phyloP scores from a whole-genome alignment of 2,888 invertebrate species.

The Eupithecia dodoneata region DNA sequence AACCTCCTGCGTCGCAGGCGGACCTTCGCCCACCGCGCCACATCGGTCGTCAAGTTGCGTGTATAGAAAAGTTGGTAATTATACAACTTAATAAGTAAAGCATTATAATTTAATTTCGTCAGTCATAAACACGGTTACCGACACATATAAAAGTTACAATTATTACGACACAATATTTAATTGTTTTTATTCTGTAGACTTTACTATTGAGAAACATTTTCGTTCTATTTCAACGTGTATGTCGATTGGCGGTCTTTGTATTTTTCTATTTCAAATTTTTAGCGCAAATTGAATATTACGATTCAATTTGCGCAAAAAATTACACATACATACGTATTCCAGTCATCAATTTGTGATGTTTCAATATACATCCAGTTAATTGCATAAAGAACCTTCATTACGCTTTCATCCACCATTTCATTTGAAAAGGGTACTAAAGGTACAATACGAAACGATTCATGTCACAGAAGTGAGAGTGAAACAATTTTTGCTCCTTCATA shows the following conservation, averaged over 20 bases:
- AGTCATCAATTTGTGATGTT: conserved; percentile 33
- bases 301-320: conserved; percentile 14
- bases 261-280: too few species aligned
- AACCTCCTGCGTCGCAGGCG: too few species aligned
- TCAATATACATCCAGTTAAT: conserved; percentile 37
- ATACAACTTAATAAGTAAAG: not conserved
- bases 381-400: conserved; percentile 48
- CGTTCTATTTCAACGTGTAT: not conserved
- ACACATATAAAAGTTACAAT: not conserved
- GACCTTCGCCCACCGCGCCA: too few species aligned
- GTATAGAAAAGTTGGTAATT: not conserved
- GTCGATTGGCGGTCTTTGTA: not conserved
- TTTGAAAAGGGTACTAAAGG: conserved; percentile 48
- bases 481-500: conserved; percentile 58
- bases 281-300: too few species aligned
- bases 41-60: too few species aligned
- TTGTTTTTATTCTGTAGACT: not conserved
- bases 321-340: conserved; percentile 10
- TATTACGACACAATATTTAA: not conserved
- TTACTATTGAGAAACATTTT: not conserved
- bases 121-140: not conserved
- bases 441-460: conserved; percentile 45
- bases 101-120: not conserved
- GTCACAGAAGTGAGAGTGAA: conserved; percentile 55
- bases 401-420: conserved; percentile 49